A percentile compares a stretch with the other conserved stretches of the same genome.
Conservation (phyloP, 2,888 invertebrate genomes). For the Heliconius cydno region DNA sequence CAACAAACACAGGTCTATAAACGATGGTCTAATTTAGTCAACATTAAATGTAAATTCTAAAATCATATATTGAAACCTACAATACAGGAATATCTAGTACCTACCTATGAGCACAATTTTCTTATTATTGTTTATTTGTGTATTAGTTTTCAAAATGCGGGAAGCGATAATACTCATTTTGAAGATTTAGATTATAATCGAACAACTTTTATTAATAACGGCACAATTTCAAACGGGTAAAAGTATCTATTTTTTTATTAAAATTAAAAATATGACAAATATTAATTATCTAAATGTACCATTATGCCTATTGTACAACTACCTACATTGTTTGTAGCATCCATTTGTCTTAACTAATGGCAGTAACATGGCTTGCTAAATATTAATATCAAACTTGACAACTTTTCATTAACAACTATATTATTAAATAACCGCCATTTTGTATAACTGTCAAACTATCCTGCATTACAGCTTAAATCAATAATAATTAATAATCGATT, state of each 20-base stretch:
- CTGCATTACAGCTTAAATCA: not conserved
- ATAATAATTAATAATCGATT: not conserved
- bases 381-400: not conserved
- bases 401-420: not conserved
- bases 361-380: slow-evolving; percentile 35
- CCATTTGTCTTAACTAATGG: slow-evolving; percentile 35
- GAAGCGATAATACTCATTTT: not conserved
- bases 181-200: not conserved
- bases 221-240: not conserved
- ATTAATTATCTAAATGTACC: not conserved
- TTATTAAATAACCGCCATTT: not conserved
- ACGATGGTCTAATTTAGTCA: not conserved
- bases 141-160: not conserved
- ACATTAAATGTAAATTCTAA: too few relatives aligned
- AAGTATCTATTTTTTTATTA: not conserved
- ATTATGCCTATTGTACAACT: not conserved
- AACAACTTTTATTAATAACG: not conserved
- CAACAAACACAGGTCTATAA: not conserved
- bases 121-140: not conserved
- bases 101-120: too few relatives aligned
- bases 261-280: not conserved
- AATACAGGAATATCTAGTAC: too few relatives aligned
- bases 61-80: too few relatives aligned
- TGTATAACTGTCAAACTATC: slow-evolving; percentile 7
- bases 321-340: slow-evolving; percentile 9